Evolutionary conservation across 1,140 invertebrate genomes (phyloP), one percentile per base, ranked within the genome.

Genomic region (Onthophagus taurus): DNA sequence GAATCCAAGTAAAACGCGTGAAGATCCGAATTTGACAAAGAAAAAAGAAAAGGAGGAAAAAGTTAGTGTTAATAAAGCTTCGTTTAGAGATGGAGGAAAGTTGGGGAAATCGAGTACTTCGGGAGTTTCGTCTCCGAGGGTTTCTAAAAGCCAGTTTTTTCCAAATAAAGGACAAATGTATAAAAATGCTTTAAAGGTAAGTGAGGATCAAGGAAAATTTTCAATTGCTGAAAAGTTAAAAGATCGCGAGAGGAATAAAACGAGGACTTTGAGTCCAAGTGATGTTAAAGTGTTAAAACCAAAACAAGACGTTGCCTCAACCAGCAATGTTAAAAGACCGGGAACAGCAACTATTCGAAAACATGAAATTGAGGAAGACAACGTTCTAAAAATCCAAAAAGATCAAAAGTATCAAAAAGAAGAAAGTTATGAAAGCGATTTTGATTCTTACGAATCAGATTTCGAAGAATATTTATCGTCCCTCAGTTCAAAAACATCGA

Each of bases 381-480:
- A 34, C 12, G 12, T 16, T 34, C n/a, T 13, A 7, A 5, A 7
- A 13, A 16, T 34, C 12, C 31, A 8, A 13, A 16, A 5, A 8
- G 23, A 4, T n/a, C n/a, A 35, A 42, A 29, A 9, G 2, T 16
- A 33, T 33, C 29, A 37, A 13, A 52, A 59, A n/a, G 56, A 61
- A 2, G 53, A 55, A 24, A 56, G 65, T 45, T 76, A 76, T 42
- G 72, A 74, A 63, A 72, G 75, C 43, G 74, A 76, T 53, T 76
- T 76, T 39, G 74, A 76, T 46, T 74, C 71, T 14, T 76, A 76
- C 46, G 72, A 72, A 52, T 76, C 72, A 1, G 73, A 76, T 59
- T 75, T 75, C 44, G 73, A 75, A 26, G 70, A 68, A 0, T 72
- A 69, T 48, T 54, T 63, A 17, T 57, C 57, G 7, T 57, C 57